A percentile compares a stretch with the other conserved stretches of the same genome.
These are phyloP conservation scores for Microtus montanus DNA, from an alignment of 2,113 vertebrate genomes.

Conservation along the genomic window DNA sequence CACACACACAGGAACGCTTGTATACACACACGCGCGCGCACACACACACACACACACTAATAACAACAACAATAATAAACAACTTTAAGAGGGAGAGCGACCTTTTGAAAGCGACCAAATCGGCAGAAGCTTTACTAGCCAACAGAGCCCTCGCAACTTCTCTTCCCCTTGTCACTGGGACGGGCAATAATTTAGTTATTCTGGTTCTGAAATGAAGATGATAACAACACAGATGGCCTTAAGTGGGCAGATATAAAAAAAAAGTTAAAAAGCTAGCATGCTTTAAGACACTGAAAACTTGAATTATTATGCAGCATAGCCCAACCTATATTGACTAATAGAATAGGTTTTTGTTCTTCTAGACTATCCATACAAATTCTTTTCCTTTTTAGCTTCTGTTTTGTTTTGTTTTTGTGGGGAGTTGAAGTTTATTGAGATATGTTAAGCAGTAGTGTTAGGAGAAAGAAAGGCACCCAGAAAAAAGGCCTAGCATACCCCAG, in stretches of 20 bases:
- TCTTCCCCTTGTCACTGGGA: background rate
- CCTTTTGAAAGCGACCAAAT: background rate
- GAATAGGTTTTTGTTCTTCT: background rate
- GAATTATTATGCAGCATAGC: background rate
- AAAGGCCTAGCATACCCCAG: background rate
- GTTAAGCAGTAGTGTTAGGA: background rate
- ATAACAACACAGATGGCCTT: background rate
- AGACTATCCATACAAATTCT: background rate
- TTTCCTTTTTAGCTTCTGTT: background rate
- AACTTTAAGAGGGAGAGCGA: background rate
- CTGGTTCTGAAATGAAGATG: background rate
- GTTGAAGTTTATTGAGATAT: background rate
- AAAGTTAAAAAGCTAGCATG: background rate
- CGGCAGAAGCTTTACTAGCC: background rate
- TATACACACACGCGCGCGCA: background rate
- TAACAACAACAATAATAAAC: background rate
- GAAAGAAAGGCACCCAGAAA: background rate
- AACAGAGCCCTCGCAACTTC: background rate
- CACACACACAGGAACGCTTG: too few relatives aligned
- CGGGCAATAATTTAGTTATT: background rate
- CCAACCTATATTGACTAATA: background rate
- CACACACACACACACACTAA: too few relatives aligned
- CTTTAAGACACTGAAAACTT: slow-evolving; percentile 36
- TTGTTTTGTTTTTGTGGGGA: background rate
- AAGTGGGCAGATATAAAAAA: background rate